phyloP scores from a whole-genome alignment of 37 sponge, comb jelly and placozoan species.

The Sycon ciliatum region DNA sequence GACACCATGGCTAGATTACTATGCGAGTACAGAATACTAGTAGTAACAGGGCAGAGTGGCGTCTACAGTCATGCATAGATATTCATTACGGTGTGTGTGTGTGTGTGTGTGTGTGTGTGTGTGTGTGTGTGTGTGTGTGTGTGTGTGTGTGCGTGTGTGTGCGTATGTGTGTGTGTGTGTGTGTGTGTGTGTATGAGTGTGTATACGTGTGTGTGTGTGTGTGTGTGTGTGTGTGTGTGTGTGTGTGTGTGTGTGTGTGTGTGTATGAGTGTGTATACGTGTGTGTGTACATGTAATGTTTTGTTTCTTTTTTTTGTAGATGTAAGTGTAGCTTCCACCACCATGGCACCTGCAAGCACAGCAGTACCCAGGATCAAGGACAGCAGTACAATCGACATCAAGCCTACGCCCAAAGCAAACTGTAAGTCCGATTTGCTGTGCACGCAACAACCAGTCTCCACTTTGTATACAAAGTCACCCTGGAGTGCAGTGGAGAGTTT shows the following conservation, averaged over 20 bases:
- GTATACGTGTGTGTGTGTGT: conserved; percentile 47
- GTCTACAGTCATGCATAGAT: no score
- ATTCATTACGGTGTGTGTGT: conserved; percentile 42
- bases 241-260: conserved; percentile 37
- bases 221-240: conserved; percentile 45
- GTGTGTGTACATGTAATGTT: conserved; percentile 10
- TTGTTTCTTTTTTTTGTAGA: background rate
- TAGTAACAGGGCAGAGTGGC: no score
- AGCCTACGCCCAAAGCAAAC: no score
- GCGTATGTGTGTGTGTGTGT: conserved; percentile 48
- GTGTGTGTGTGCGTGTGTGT: conserved; percentile 46
- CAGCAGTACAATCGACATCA: no score
- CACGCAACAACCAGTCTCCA: no score
- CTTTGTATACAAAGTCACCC: no score
- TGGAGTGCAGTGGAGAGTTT: no score
- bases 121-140: conserved; percentile 40
- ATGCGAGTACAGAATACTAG: no score
- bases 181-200: conserved; percentile 46
- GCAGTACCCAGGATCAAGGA: no score
- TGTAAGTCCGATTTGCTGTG: no score
- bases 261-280: conserved; percentile 39
- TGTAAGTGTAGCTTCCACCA: background rate
- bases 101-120: conserved; percentile 37
- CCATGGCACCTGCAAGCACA: no score
- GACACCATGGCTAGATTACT: no score